Evolutionary conservation across 2,113 vertebrate species (phyloP).

Genomic region (Paedocypris sp.): DNA sequence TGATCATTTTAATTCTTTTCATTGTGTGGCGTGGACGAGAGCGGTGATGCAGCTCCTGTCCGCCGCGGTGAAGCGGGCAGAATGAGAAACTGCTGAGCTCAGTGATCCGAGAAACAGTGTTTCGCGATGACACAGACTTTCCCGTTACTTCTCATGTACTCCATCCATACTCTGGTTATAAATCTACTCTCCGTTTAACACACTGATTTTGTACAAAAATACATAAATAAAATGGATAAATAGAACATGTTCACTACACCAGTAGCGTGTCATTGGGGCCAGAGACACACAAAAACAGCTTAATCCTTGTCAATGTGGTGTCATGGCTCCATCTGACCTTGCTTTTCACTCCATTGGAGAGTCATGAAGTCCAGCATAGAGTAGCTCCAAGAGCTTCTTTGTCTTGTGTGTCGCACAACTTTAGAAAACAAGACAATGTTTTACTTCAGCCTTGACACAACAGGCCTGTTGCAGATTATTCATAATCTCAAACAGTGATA

Average conservation of each 20-base stretch:
- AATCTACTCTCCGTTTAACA: not conserved
- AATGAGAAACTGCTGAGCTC: constrained; percentile 29
- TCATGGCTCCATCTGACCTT: not conserved
- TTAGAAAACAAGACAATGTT: not conserved
- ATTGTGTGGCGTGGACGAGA: not conserved
- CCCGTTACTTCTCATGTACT: not conserved
- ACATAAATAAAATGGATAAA: not conserved
- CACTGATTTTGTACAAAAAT: not conserved
- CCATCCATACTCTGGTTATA: not conserved
- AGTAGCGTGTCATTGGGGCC: not conserved
- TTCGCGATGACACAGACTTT: constrained; percentile 18
- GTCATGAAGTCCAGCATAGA: not conserved
- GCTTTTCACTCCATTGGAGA: not conserved
- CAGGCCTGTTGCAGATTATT: not conserved
- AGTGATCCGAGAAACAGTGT: constrained; percentile 12
- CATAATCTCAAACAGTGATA: not conserved
- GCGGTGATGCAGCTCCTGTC: not conserved
- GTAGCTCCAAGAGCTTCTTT: not conserved
- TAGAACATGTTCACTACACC: not conserved
- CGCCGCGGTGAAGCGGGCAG: not conserved
- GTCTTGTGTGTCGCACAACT: not conserved
- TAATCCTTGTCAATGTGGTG: not conserved
- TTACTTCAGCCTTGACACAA: not conserved
- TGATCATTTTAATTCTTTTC: not conserved
- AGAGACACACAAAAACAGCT: not conserved